These are phyloP conservation scores for Zaprionus lachaisei DNA, from an alignment of 1,140 invertebrate species.

Conservation along the genomic window DNA sequence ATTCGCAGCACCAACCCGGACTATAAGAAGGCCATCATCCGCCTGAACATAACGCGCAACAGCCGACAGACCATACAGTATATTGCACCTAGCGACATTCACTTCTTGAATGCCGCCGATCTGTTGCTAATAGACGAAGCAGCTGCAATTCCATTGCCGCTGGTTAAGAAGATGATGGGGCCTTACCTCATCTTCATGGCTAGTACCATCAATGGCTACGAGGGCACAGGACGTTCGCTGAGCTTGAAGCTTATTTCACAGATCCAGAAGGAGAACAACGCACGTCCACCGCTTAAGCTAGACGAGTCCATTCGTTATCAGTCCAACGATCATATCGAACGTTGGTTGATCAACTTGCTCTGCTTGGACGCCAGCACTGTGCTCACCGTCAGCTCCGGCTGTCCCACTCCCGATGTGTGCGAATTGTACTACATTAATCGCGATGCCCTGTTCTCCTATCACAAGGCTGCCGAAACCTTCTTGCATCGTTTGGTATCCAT, in stretches of 20 bases:
- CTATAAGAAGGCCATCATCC: slow-evolving; percentile 97
- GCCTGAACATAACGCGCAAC: slow-evolving; percentile 95
- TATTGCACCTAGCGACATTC: slow-evolving; percentile 96
- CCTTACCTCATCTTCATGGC: slow-evolving; percentile 98
- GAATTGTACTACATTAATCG: slow-evolving; percentile 96
- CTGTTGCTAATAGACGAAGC: slow-evolving; percentile 99
- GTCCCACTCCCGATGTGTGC: slow-evolving; percentile 94
- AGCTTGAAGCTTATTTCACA: slow-evolving; percentile 98
- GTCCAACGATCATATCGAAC: slow-evolving; percentile 94
- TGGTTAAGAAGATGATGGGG: slow-evolving; percentile 95
- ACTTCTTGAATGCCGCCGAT: slow-evolving; percentile 96
- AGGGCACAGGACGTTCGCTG: slow-evolving; percentile 98
- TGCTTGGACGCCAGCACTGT: slow-evolving; percentile 94
- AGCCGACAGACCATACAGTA: slow-evolving; percentile 99
- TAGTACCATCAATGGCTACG: slow-evolving; percentile 99
- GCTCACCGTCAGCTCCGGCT: slow-evolving; percentile 89
- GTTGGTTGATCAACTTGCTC: slow-evolving; percentile 95
- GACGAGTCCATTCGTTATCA: slow-evolving; percentile 98
- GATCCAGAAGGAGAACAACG: slow-evolving; percentile 87
- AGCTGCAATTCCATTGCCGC: slow-evolving; percentile 97
- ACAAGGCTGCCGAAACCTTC: slow-evolving; percentile 97
- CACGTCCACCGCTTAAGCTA: slow-evolving; percentile 88
- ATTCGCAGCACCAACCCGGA: slow-evolving; percentile 98
- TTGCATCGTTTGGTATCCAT: slow-evolving; percentile 96
- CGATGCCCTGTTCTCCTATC: slow-evolving; percentile 98